Conservation (phyloP, 2,113 vertebrate species). For the Labrus mixtus region DNA sequence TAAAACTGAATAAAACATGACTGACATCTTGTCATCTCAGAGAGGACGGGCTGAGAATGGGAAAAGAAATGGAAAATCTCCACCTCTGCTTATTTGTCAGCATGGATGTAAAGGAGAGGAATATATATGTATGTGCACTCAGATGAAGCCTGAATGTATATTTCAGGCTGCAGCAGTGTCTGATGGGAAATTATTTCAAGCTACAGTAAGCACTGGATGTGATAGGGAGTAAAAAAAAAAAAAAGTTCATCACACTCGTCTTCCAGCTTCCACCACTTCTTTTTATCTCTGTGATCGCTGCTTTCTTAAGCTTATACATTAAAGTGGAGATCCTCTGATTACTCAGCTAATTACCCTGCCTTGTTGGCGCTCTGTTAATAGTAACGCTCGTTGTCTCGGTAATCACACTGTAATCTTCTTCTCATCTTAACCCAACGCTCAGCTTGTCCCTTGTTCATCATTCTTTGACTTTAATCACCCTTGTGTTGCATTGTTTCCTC, state of each 20-base stretch:
- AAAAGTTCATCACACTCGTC: constrained; percentile 24
- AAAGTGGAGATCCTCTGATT: constrained; percentile 54
- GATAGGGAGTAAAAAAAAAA: not conserved
- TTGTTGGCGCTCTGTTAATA: constrained; percentile 55
- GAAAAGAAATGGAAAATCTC: constrained; percentile 49
- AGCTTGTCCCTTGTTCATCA: constrained; percentile 54
- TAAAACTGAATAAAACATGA: constrained; percentile 71
- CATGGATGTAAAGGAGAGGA: not conserved
- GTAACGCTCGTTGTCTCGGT: constrained; percentile 54
- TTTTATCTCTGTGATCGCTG: constrained; percentile 31
- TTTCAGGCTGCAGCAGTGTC: not conserved
- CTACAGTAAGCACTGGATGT: constrained; percentile 2
- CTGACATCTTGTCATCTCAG: constrained; percentile 54
- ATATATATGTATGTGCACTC: not conserved
- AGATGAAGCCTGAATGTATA: not conserved
- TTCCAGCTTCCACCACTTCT: constrained; percentile 9
- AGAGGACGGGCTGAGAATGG: constrained; percentile 35
- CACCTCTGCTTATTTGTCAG: constrained; percentile 46
- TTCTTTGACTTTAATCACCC: constrained; percentile 14
- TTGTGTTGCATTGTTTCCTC: constrained; percentile 25
- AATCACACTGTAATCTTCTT: constrained; percentile 60
- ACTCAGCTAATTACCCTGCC: constrained; percentile 43
- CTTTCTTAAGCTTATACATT: constrained; percentile 45
- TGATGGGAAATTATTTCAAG: constrained; percentile 23
- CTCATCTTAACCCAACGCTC: constrained; percentile 67